These are phyloP conservation scores for Syritta pipiens DNA, from an alignment of 2,888 invertebrate genomes.

Conservation along the genomic window DNA sequence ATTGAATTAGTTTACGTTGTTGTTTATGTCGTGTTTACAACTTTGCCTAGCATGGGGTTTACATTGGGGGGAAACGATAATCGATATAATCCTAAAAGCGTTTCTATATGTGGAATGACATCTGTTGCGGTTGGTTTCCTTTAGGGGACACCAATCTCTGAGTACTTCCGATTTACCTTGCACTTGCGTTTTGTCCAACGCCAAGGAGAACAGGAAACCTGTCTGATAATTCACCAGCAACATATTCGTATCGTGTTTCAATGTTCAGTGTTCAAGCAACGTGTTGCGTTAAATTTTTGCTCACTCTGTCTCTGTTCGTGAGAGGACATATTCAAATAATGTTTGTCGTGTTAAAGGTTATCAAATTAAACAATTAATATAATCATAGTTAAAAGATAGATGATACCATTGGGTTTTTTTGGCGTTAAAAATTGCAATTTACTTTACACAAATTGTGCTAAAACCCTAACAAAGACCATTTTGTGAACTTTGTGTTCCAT, in stretches of 20 bases:
- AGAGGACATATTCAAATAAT: slow-evolving; percentile 37
- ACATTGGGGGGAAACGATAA: too few relatives aligned
- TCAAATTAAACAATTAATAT: too few relatives aligned
- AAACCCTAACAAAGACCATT: too few relatives aligned
- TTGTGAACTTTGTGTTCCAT: too few relatives aligned
- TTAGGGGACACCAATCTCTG: slow-evolving; percentile 21
- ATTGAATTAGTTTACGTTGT: not conserved
- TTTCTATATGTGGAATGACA: not conserved
- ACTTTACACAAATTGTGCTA: too few relatives aligned
- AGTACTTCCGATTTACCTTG: slow-evolving; percentile 50
- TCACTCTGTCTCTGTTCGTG: too few relatives aligned
- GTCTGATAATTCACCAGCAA: slow-evolving; percentile 5
- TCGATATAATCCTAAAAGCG: not conserved
- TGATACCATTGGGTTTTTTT: too few relatives aligned
- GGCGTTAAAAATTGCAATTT: too few relatives aligned
- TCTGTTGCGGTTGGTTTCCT: too few relatives aligned
- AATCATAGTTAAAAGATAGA: too few relatives aligned
- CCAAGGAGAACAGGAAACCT: slow-evolving; percentile 57
- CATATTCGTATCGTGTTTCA: too few relatives aligned
- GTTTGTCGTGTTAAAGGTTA: not conserved
- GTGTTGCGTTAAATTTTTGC: not conserved
- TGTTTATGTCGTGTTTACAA: slow-evolving; percentile 1
- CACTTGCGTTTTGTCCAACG: slow-evolving; percentile 32
- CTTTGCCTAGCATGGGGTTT: slow-evolving; percentile 2
- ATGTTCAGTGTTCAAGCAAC: too few relatives aligned